These are phyloP conservation scores for Aldrovandia affinis DNA, from an alignment of 2,797 vertebrate genomes.

Conservation along the genomic window DNA sequence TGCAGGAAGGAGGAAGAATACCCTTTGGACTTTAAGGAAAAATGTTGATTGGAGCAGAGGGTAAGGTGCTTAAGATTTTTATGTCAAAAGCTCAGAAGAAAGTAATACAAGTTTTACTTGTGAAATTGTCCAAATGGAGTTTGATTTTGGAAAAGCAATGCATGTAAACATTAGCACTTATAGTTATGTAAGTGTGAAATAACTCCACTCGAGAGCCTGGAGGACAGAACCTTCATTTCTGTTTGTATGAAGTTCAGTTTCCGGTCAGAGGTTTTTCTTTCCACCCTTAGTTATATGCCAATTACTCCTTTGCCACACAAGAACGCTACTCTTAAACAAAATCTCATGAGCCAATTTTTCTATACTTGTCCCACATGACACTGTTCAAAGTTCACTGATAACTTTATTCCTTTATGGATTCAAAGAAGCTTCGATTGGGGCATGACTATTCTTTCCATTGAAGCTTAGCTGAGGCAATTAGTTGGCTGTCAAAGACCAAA, in stretches of 20 bases:
- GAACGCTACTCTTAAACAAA: not conserved
- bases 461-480: slow-evolving; percentile 59
- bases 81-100: no score
- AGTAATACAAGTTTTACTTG: no score
- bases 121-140: no score
- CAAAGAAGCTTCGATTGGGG: slow-evolving; percentile 55
- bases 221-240: not conserved
- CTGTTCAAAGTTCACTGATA: slow-evolving; percentile 51
- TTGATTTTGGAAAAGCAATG: not conserved
- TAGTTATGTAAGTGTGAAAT: not conserved
- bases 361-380: slow-evolving; percentile 38
- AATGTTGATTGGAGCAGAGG: no score
- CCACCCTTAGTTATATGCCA: not conserved
- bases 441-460: slow-evolving; percentile 53
- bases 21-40: no score
- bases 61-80: no score
- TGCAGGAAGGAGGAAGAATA: no score
- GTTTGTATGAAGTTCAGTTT: not conserved
- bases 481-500: slow-evolving; percentile 54
- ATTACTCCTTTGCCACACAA: not conserved
- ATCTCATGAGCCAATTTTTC: slow-evolving; percentile 28
- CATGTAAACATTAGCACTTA: not conserved
- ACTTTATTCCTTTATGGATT: slow-evolving; percentile 53
- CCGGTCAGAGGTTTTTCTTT: not conserved
- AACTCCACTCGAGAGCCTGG: not conserved